Evolutionary conservation across 2,888 invertebrate species (phyloP), one percentile per base, ranked within the genome.

Genomic region (Pantelozetes paolii): DNA sequence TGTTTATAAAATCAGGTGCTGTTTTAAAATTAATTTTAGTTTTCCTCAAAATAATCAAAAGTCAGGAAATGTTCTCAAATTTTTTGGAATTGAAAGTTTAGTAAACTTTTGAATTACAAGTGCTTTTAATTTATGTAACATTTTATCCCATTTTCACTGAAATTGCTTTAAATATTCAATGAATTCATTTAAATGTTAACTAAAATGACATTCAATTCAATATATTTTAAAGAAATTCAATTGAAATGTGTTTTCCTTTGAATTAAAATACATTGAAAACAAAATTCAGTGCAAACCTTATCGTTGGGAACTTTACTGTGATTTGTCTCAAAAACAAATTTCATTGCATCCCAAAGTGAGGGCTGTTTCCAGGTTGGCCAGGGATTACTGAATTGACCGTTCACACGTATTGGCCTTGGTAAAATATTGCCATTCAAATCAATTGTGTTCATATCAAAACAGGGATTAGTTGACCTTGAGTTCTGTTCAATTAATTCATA

Each of bases 361-460:
- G 77, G 77, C n/a, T 74, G 67, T 67, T 71, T 76, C 80, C 80
- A 80, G 20, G 80, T 79, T 23, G 77, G 75, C 81, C 81, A 81
- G 20, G 81, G 81, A 76, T 81, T 81, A n/a, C 79, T 74, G 76
- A 77, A 81, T 59, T 78, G 72, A 9, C 80, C 81, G 77, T 79
- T 77, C 62, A 78, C 76, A 71, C 75, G 77, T 18, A 80, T 64
- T n/a, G 81, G 80, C 67, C 75, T 20, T 40, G 67, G 69, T 20
- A 73, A n/a, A 18, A 69, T 18, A 32, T 36, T 62, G 18, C 32
- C 26, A 18, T 36, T n/a, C n/a, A 62, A 20, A 18, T 62, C 26
- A 8, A 28, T 18, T n/a, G n/a, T n/a, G 1, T 9, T 62, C 18
- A 32, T 1, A 32, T n/a, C 15, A 5, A 26, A 54, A 26, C 54